phyloP scores from a whole-genome alignment of 2,888 invertebrate genomes.

The Drepana falcataria region DNA sequence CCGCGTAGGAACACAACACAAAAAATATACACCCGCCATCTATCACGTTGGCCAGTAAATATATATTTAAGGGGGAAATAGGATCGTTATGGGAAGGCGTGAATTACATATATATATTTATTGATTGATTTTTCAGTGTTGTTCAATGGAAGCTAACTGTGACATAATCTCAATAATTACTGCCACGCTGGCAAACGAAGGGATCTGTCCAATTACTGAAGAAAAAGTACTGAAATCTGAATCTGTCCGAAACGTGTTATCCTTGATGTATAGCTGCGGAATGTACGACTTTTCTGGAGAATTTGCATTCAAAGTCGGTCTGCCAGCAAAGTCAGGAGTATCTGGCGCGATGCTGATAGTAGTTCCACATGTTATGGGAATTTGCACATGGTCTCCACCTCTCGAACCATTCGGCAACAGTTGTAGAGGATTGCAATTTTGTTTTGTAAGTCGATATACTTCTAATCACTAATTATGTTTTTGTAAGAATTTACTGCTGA shows the following conservation, averaged over 20 bases:
- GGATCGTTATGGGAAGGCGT: too few species aligned
- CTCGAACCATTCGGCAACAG: slow-evolving; percentile 95
- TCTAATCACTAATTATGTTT: too few species aligned
- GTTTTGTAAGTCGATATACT: slow-evolving; percentile 78
- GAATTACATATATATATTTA: too few species aligned
- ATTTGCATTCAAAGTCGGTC: slow-evolving; percentile 95
- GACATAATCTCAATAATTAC: slow-evolving; percentile 96
- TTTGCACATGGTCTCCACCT: slow-evolving; percentile 96
- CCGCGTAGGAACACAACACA: too few species aligned
- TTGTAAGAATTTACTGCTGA: too few species aligned
- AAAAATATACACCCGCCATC: too few species aligned
- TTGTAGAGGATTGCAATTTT: slow-evolving; percentile 94
- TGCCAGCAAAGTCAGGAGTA: slow-evolving; percentile 94
- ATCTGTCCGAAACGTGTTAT: slow-evolving; percentile 95
- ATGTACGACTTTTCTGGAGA: slow-evolving; percentile 99
- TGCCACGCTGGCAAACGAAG: slow-evolving; percentile 97
- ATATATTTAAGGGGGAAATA: too few species aligned
- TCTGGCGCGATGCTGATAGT: slow-evolving; percentile 95
- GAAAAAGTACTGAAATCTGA: slow-evolving; percentile 94
- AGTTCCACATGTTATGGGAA: slow-evolving; percentile 97
- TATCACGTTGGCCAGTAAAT: too few species aligned
- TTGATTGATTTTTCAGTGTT: slow-evolving; percentile 82
- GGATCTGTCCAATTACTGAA: slow-evolving; percentile 97
- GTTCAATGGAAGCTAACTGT: slow-evolving; percentile 96
- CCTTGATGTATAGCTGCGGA: slow-evolving; percentile 98